Evolutionary conservation across 2,113 vertebrate species (phyloP), one percentile per base, ranked within the genome.

Genomic region (Hiodon tergisus): DNA sequence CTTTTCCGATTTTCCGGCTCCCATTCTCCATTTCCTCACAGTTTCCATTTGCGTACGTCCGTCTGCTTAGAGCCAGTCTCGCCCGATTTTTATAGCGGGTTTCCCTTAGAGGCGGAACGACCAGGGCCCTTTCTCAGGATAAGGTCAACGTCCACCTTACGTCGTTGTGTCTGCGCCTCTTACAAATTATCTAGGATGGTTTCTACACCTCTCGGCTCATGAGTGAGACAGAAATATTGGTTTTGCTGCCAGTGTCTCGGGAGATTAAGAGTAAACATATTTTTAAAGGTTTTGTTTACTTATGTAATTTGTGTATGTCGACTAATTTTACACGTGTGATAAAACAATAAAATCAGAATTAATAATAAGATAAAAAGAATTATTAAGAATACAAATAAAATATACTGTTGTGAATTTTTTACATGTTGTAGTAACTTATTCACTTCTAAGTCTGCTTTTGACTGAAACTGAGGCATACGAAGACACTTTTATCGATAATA

Each of bases 1-100:
- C 89, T 91, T 83, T 89, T 84, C 90, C 86, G 87, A 53, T 87
- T 92, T 96, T 94, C 93, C 92, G 88, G 88, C 91, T 89, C 92
- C 88, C 82, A 80, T 86, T 93, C 88, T 93, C 93, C 90, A 89
- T 91, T 98, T 97, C 95, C 95, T 95, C 93, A 91, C 79, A 89
- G 83, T 95, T 97, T 97, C 94, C 94, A 95, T 90, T 94, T 95
- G 92, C 93, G 93, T 93, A 94, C 77, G 92, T 95, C 89, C 89
- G 89, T 88, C 86, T 91, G 91, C 85, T 87, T 87, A 81, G 87
- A 79, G 89, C 89, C 91, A 90, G 83, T 82, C 88, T 86, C 79
- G 85, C 87, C 73, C 73, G 78, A 62, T 74, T 80, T 86, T 89
- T 89, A 84, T 87, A 83, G 82, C 31, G 48, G 81, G 61, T 86